phyloP scores from a whole-genome alignment of 2,113 vertebrate genomes.

The Myanophis thanlyinensis region DNA sequence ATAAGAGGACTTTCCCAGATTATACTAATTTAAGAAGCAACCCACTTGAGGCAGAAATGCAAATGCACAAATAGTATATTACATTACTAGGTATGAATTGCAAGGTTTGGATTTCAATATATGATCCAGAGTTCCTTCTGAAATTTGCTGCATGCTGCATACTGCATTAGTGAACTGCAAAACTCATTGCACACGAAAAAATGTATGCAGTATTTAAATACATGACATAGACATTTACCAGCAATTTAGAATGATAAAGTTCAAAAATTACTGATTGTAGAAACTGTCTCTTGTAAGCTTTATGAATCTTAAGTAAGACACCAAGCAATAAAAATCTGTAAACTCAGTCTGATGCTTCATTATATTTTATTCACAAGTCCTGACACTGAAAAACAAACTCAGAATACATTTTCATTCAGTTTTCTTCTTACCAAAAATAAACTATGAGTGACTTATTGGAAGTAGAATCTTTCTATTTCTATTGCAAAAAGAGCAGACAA shows the following conservation, averaged over 20 bases:
- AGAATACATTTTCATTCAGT: neutral
- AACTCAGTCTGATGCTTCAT: neutral
- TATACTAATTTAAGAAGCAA: neutral
- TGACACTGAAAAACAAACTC: neutral
- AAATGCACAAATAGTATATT: neutral
- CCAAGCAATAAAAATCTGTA: neutral
- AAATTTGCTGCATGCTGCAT: neutral
- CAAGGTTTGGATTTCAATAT: neutral
- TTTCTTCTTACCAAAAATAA: neutral
- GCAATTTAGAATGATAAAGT: neutral
- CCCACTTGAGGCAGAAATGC: neutral
- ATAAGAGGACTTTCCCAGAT: neutral
- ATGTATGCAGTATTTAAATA: neutral
- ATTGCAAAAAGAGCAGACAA: constrained; percentile 25
- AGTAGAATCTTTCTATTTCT: neutral
- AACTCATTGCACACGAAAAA: neutral
- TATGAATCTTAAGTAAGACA: neutral
- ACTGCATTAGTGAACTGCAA: neutral
- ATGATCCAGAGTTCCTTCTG: neutral
- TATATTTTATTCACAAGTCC: neutral
- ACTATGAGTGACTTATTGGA: neutral
- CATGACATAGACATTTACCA: neutral
- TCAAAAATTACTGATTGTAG: neutral
- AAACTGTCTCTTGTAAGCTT: neutral
- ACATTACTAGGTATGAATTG: neutral